These are phyloP conservation scores for Paralichthys olivaceus DNA, from an alignment of 2,113 vertebrate species.

Conservation along the genomic window DNA sequence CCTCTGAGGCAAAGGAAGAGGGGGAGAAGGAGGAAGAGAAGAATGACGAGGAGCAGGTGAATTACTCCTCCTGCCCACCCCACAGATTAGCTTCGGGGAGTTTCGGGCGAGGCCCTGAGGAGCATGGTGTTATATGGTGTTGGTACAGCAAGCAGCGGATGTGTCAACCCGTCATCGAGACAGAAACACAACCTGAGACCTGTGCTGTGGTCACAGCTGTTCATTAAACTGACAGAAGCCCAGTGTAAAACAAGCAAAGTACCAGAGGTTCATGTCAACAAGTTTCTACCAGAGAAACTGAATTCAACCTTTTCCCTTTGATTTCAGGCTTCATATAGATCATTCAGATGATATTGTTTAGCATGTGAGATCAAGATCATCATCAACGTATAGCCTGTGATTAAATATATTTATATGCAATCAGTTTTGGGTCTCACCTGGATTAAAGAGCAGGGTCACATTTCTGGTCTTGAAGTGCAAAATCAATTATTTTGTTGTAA, in stretches of 20 bases:
- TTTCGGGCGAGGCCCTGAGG: not conserved
- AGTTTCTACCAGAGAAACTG: not conserved
- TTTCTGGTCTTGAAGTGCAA: no score
- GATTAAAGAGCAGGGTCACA: no score
- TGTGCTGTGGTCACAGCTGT: conserved; percentile 4
- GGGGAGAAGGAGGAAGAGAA: not conserved
- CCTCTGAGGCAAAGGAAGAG: not conserved
- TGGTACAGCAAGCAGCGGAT: not conserved
- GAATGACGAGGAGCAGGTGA: not conserved
- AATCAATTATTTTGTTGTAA: no score
- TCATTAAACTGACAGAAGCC: conserved; percentile 21
- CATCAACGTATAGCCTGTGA: no score
- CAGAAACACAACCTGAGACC: conserved; percentile 3
- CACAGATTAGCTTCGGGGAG: conserved; percentile 32
- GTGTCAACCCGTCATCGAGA: not conserved
- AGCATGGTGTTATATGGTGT: not conserved
- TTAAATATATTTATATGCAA: no score
- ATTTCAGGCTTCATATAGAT: not conserved
- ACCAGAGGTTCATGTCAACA: not conserved
- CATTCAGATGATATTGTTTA: not conserved
- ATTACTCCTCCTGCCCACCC: conserved; percentile 17
- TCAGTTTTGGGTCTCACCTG: no score
- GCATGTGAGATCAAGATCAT: no score
- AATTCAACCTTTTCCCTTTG: no score
- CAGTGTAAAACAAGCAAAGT: not conserved